These are phyloP conservation scores for Eidolon helvum DNA, from an alignment of 2,113 vertebrate genomes.

Conservation along the genomic window DNA sequence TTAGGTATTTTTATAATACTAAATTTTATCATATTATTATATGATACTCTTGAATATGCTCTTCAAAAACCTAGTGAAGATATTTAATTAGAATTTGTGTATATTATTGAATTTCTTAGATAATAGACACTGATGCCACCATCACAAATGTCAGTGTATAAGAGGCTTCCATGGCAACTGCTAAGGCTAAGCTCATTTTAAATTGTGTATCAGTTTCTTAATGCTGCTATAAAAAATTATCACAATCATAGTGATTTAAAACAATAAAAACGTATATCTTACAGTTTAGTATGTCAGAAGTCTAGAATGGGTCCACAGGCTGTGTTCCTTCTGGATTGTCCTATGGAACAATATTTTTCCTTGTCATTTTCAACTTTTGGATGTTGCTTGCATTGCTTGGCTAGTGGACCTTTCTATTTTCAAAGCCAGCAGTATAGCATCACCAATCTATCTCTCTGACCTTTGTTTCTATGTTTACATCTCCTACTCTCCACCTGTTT, in stretches of 20 bases:
- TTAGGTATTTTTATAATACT: background rate
- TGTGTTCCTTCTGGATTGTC: accelerated
- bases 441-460: accelerated
- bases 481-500: background rate
- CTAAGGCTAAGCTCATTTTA: background rate
- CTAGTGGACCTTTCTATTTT: background rate
- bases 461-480: background rate
- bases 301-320: accelerated
- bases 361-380: no score
- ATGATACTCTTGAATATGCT: background rate
- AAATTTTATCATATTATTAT: no score
- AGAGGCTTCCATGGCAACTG: background rate
- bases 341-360: accelerated
- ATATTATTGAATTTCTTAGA: background rate
- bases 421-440: background rate
- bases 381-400: accelerated
- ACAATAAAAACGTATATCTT: background rate
- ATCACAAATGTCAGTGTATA: background rate
- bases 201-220: background rate
- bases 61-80: background rate
- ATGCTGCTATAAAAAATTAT: background rate
- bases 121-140: background rate
- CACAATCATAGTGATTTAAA: background rate
- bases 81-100: background rate
- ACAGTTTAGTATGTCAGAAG: background rate